phyloP scores from a whole-genome alignment of 2,888 invertebrate genomes.

The Drosophila nr. fundita region DNA sequence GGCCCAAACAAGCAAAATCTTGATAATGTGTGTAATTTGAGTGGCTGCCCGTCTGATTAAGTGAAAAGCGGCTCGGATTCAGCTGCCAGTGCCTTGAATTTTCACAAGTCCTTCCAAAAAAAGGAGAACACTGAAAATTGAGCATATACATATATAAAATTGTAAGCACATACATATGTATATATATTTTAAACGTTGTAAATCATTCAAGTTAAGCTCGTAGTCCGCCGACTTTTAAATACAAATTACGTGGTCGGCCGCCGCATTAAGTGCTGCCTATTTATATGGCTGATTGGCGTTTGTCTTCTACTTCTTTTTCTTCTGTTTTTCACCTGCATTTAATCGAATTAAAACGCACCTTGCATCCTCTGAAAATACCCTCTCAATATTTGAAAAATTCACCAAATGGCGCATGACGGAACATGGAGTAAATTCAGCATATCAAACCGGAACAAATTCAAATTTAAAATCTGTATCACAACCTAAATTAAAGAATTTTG shows the following conservation, averaged over 20 bases:
- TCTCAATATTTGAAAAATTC: background rate
- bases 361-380: conserved; percentile 1
- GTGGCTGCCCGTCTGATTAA: conserved; percentile 36
- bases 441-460: background rate
- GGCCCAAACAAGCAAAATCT: conserved; percentile 36
- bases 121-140: conserved; percentile 32
- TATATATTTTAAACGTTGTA: conserved; percentile 39
- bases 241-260: conserved; percentile 62
- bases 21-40: conserved; percentile 53
- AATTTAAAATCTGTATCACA: background rate
- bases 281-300: conserved; percentile 41
- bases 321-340: conserved; percentile 31
- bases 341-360: conserved; percentile 46
- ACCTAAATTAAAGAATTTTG: background rate
- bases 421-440: background rate
- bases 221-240: conserved; percentile 29
- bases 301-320: conserved; percentile 13
- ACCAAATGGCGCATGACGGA: background rate
- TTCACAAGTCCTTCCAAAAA: background rate
- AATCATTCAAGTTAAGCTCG: conserved; percentile 65
- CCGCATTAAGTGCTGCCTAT: conserved; percentile 59
- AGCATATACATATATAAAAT: conserved; percentile 9
- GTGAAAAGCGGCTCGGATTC: conserved; percentile 9
- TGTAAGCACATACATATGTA: background rate
- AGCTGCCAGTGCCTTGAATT: background rate